A percentile compares a stretch with the other conserved stretches of the same genome.
Evolutionary conservation across 1,140 invertebrate genomes (phyloP).

Genomic region (Mya arenaria): DNA sequence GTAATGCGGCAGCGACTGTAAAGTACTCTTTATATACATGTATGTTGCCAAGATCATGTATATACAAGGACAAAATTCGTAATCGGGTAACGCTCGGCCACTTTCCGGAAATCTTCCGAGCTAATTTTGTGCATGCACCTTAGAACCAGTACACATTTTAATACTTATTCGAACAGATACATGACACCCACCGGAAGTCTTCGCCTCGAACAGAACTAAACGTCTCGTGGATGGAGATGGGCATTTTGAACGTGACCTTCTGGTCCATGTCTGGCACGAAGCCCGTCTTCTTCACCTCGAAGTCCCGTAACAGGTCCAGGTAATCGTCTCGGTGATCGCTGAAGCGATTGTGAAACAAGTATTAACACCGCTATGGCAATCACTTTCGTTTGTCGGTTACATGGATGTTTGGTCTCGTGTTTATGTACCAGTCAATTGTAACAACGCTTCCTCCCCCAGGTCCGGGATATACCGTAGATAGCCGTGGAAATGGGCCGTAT

Average conservation of each 20-base stretch:
- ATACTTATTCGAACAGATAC: too few relatives aligned
- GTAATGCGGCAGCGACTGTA: too few relatives aligned
- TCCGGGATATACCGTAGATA: neutral
- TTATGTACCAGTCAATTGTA: too few relatives aligned
- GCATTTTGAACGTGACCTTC: conserved; percentile 37
- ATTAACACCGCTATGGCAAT: too few relatives aligned
- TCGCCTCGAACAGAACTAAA: neutral
- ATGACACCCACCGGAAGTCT: conserved; percentile 42
- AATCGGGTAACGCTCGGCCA: too few relatives aligned
- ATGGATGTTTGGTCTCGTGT: neutral
- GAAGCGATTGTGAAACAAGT: neutral
- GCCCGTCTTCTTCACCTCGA: conserved; percentile 61
- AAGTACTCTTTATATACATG: too few relatives aligned
- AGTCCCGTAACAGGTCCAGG: conserved; percentile 55
- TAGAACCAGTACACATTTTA: too few relatives aligned
- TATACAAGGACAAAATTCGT: too few relatives aligned
- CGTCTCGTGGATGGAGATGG: conserved; percentile 25
- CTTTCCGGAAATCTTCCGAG: too few relatives aligned
- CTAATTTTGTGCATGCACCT: too few relatives aligned
- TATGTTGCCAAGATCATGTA: too few relatives aligned
- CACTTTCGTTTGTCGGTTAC: neutral
- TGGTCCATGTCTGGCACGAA: conserved; percentile 45
- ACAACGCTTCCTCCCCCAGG: neutral
- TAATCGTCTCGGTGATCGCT: conserved; percentile 43
- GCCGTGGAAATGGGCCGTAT: too few relatives aligned